Percentiles rank a stretch among this genome's conserved stretches.
Conservation (phyloP, 2,888 invertebrate genomes). For the Blomia tropicalis region DNA sequence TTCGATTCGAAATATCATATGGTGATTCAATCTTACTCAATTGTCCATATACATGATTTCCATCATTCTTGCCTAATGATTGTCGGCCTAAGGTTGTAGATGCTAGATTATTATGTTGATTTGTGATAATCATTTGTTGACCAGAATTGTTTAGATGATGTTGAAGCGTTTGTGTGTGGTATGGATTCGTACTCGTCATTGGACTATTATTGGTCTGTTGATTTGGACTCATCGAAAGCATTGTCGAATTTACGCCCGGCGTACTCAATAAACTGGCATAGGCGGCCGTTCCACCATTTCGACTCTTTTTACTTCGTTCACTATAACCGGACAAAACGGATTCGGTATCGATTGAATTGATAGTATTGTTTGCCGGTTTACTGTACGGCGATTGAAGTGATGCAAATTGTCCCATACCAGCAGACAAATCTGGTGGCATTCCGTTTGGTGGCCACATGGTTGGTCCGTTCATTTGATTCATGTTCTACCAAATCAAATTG, state of each 20-base stretch:
- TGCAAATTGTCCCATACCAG: neutral
- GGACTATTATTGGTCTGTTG: neutral
- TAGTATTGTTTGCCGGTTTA: constrained; percentile 47
- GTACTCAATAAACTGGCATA: constrained; percentile 24
- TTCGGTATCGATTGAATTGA: constrained; percentile 94
- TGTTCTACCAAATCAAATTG: too few species aligned
- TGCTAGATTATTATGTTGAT: neutral
- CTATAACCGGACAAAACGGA: constrained; percentile 63
- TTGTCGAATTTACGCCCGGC: constrained; percentile 11
- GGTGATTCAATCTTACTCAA: constrained; percentile 19
- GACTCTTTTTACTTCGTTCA: constrained; percentile 46
- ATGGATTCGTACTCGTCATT: neutral
- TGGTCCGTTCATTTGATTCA: constrained; percentile 7
- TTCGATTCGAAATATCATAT: constrained; percentile 32
- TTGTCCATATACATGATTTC: neutral
- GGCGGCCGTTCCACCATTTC: constrained; percentile 20
- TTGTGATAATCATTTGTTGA: neutral
- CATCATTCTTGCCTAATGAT: neutral
- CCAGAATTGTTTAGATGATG: constrained; percentile 2
- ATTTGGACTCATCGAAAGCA: neutral
- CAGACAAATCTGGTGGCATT: neutral
- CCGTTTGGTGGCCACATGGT: neutral
- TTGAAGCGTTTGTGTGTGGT: neutral
- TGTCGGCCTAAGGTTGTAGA: neutral
- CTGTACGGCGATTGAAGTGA: neutral